Evolutionary conservation across 2,797 vertebrate genomes (phyloP).

Genomic region (Cossypha caffra): DNA sequence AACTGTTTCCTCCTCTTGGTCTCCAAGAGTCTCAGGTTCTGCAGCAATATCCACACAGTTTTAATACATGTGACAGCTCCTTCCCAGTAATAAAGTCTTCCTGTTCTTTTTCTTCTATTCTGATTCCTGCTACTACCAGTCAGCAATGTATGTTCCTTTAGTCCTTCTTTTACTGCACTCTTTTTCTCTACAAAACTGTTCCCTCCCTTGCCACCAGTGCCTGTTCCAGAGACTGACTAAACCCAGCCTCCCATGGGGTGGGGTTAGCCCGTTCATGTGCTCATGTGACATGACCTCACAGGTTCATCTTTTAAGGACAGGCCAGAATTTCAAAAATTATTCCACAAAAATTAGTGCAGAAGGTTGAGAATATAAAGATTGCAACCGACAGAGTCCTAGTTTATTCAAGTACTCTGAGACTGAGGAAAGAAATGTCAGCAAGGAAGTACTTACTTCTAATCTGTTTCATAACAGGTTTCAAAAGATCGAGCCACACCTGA

Average conservation of each 20-base stretch:
- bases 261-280: neutral
- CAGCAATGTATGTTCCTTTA: neutral
- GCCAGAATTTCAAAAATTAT: neutral
- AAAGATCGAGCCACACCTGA: slow-evolving; percentile 96
- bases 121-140: neutral
- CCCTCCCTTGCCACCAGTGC: neutral
- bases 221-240: neutral
- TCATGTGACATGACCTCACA: neutral
- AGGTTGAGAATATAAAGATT: neutral
- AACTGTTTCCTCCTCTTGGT: neutral
- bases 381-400: neutral
- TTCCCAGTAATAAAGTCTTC: neutral
- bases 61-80: neutral
- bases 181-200: neutral
- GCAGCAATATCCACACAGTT: neutral
- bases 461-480: slow-evolving; percentile 96
- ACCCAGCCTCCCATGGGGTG: neutral
- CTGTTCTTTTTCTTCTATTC: neutral
- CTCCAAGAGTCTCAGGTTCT: neutral
- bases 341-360: neutral
- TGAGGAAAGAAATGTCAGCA: neutral
- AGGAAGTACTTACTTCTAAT: slow-evolving; percentile 89
- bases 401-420: neutral
- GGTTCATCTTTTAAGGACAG: neutral
- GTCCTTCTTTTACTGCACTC: neutral